A percentile compares a stretch with the other conserved stretches of the same genome.
phyloP scores from a whole-genome alignment of 2,797 vertebrate species.

The Myotis myotis region DNA sequence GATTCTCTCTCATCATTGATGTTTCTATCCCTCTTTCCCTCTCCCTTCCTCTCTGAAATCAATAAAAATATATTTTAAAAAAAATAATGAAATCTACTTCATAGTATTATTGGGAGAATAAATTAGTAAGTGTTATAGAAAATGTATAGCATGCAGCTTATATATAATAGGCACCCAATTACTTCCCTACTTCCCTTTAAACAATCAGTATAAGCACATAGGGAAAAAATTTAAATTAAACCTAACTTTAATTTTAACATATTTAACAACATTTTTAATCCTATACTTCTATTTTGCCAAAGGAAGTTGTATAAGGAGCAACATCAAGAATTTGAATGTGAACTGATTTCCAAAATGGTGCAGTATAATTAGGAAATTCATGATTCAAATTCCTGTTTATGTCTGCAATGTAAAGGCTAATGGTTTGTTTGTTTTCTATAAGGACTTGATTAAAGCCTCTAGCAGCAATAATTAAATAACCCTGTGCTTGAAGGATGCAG shows the following conservation, averaged over 20 bases:
- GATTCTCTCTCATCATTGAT: no score
- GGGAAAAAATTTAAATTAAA: constrained; percentile 21
- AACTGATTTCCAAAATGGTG: constrained; percentile 75
- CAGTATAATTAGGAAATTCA: constrained; percentile 76
- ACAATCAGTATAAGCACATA: background rate
- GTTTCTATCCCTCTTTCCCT: no score
- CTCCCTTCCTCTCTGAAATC: no score
- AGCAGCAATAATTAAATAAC: constrained; percentile 70
- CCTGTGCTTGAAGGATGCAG: constrained; percentile 43
- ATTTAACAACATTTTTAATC: constrained; percentile 53
- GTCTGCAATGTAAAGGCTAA: constrained; percentile 70
- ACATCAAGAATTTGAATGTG: constrained; percentile 67
- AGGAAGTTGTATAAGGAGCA: constrained; percentile 53
- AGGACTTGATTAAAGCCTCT: constrained; percentile 74
- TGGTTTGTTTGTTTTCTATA: constrained; percentile 77
- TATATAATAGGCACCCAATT: background rate
- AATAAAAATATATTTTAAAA: background rate
- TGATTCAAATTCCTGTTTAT: constrained; percentile 77
- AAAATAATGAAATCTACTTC: background rate
- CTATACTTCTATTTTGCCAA: constrained; percentile 51
- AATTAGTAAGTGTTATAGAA: background rate
- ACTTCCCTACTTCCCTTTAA: background rate
- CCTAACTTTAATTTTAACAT: constrained; percentile 44
- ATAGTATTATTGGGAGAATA: background rate
- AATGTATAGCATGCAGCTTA: background rate